A percentile compares a stretch with the other conserved stretches of the same genome.
phyloP scores from a whole-genome alignment of 2,888 invertebrate genomes.

The Spodoptera picta region DNA sequence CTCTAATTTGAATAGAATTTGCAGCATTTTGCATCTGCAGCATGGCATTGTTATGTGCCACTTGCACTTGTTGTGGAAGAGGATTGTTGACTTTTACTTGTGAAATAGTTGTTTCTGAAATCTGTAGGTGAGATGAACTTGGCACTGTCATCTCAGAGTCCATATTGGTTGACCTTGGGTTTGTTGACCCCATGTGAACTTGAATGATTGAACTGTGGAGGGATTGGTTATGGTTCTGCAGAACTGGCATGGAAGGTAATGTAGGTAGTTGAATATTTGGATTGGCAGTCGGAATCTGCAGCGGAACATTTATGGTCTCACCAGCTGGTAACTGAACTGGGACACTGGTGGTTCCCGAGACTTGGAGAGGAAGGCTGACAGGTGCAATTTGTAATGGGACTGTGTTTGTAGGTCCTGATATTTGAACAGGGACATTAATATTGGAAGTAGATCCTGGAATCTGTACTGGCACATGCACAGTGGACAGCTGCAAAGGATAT shows the following conservation, averaged over 20 bases:
- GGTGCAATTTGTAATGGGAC: constrained; percentile 82
- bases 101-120: constrained; percentile 73
- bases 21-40: constrained; percentile 80
- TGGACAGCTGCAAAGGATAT: constrained; percentile 82
- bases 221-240: constrained; percentile 76
- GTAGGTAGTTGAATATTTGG: constrained; percentile 79
- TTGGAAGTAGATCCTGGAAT: constrained; percentile 83
- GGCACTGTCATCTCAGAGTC: constrained; percentile 79
- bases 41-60: constrained; percentile 73
- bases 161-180: constrained; percentile 72
- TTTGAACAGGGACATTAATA: constrained; percentile 83
- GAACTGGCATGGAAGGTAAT: constrained; percentile 81
- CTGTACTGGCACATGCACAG: constrained; percentile 86
- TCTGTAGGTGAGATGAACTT: constrained; percentile 76
- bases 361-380: constrained; percentile 83
- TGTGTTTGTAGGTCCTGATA: constrained; percentile 77
- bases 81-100: constrained; percentile 79
- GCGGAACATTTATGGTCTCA: constrained; percentile 83
- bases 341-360: constrained; percentile 79
- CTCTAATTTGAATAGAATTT: constrained; percentile 80
- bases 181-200: constrained; percentile 84
- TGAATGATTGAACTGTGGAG: constrained; percentile 83
- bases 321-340: constrained; percentile 83
- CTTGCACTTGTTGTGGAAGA: constrained; percentile 81
- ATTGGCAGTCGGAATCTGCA: constrained; percentile 76